Conservation (phyloP, 2,888 invertebrate genomes). For the Drosophila eohydei region DNA sequence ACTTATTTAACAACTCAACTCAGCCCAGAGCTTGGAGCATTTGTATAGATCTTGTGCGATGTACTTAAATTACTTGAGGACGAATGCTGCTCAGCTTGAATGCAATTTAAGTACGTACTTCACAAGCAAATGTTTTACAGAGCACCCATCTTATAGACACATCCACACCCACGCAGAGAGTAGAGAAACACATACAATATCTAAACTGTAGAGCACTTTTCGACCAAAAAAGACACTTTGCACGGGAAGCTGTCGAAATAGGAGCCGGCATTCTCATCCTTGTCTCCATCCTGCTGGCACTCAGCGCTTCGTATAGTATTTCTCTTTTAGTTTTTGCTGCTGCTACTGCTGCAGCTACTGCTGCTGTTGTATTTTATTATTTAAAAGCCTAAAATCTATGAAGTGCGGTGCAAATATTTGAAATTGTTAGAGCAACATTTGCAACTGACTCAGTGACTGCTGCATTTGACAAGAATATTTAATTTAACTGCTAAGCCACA, state of each 20-base stretch:
- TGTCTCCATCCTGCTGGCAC: slow-evolving; percentile 31
- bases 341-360: neutral
- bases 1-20: slow-evolving; percentile 73
- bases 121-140: slow-evolving; percentile 75
- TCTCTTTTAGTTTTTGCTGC: slow-evolving; percentile 36
- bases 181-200: slow-evolving; percentile 29
- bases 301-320: slow-evolving; percentile 35
- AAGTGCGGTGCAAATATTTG: slow-evolving; percentile 79
- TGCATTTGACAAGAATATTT: slow-evolving; percentile 78
- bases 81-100: slow-evolving; percentile 69
- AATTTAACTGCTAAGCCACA: slow-evolving; percentile 57
- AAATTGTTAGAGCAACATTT: slow-evolving; percentile 70
- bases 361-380: slow-evolving; percentile 70
- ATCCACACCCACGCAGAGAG: neutral
- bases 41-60: slow-evolving; percentile 59
- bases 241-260: slow-evolving; percentile 53
- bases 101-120: slow-evolving; percentile 77
- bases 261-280: slow-evolving; percentile 33
- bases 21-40: slow-evolving; percentile 17
- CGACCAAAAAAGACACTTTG: slow-evolving; percentile 65
- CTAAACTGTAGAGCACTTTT: slow-evolving; percentile 66
- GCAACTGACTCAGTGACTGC: slow-evolving; percentile 66
- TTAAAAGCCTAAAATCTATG: slow-evolving; percentile 80
- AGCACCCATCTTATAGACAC: slow-evolving; percentile 54
- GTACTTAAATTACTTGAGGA: slow-evolving; percentile 58